Evolutionary conservation across 2,113 vertebrate species (phyloP).

Genomic region (Ceyx melanurus): DNA sequence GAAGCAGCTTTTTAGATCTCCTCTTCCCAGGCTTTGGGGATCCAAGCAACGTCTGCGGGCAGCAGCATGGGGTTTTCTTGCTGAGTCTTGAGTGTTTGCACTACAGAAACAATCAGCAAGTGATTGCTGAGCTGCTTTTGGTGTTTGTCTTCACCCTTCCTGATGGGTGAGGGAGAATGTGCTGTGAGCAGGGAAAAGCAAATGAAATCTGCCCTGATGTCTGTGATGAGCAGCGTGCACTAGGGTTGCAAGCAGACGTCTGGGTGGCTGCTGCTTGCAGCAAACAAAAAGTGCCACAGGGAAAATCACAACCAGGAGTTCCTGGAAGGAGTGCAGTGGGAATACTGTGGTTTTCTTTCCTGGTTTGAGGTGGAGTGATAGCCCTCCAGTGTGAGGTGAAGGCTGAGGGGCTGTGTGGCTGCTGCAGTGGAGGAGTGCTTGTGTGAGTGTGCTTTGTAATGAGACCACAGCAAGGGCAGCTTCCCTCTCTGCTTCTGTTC

Average conservation of each 20-base stretch:
- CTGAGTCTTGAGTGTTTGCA: background rate
- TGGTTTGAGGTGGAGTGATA: background rate
- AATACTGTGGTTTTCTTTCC: background rate
- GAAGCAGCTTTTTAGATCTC: background rate
- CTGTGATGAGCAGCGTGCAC: background rate
- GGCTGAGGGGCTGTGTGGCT: background rate
- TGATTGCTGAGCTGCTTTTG: background rate
- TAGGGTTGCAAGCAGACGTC: background rate
- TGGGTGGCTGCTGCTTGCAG: background rate
- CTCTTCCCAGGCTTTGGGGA: background rate
- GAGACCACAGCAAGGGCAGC: background rate
- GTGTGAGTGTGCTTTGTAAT: background rate
- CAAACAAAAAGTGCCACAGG: background rate
- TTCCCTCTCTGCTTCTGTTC: background rate
- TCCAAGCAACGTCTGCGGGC: background rate
- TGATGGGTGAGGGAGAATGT: background rate
- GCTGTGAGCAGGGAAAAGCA: slow-evolving; percentile 9
- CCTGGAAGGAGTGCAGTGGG: rapidly evolving
- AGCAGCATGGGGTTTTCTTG: background rate
- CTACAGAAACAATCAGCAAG: background rate
- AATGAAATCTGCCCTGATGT: slow-evolving; percentile 22
- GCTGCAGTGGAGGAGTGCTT: background rate
- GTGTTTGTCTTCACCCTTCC: slow-evolving; percentile 24
- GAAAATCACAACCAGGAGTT: background rate
- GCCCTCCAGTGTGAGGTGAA: background rate